Evolutionary conservation across 1,140 invertebrate genomes (phyloP), one percentile per base, ranked within the genome.

Genomic region (Procambarus clarkii): DNA sequence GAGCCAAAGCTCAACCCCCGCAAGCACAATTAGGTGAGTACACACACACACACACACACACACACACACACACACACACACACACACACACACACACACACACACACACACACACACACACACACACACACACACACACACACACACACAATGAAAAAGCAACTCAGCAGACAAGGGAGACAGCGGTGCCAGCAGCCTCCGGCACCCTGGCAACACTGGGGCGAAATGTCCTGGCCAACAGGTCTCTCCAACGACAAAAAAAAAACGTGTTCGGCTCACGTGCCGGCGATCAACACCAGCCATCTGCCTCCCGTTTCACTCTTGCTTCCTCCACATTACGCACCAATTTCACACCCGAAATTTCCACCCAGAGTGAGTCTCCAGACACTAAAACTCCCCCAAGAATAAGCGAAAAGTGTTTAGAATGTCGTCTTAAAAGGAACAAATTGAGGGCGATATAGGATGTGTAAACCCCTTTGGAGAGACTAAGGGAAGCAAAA

Each of bases 201-300:
- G 4, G 3, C 64, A 64, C 64, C 18, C 4, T 69, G 64, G 64
- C 64, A 69, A 69, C 64, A 18, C 64, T 3, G 64, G 64, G 18
- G 18, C 11, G 64, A 18, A 69, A 69, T 69, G 64, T 69, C 64
- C 64, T 21, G 18, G 11, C 64, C 64, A 69, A 69, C 34, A 34
- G 34, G 64, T 69, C 76, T 77, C 45, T 44, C 7, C 1, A 77
- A 18, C 34, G 5, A 77, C 34, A 77, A 77, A 77, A 77, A 77
- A 77, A 77, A 77, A 77, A 77, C 34, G 45, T 44, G 34, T 50
- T 80, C 78, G 11, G 46, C 44, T 80, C 48, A 48, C 78, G 45
- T 8, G 2, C 46, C 8, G 15, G 11, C 7, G 7, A 45, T 80
- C 78, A 45, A 9, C 44, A 46, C 76, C 76, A 13, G 21, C 8